These are phyloP conservation scores for Ypsolopha scabrella DNA, from an alignment of 2,888 invertebrate species.

Conservation along the genomic window DNA sequence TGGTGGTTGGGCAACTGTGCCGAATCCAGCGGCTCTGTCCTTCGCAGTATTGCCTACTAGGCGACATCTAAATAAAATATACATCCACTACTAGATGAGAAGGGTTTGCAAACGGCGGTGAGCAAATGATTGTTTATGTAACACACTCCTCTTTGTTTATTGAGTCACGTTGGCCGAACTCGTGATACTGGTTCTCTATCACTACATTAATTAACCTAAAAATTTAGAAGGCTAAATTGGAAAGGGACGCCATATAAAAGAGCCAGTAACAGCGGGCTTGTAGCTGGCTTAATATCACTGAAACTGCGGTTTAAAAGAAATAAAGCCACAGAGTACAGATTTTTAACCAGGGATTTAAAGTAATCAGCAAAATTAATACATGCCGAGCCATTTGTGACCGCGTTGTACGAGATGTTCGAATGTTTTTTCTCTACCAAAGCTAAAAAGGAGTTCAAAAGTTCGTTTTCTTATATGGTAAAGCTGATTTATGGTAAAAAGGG, in stretches of 20 bases:
- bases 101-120: background rate
- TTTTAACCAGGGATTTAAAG: no score
- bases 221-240: no score
- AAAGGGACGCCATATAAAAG: no score
- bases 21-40: slow-evolving; percentile 55
- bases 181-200: background rate
- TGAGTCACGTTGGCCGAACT: background rate
- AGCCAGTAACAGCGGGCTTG: no score
- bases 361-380: no score
- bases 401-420: background rate
- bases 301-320: background rate
- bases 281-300: background rate
- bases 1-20: slow-evolving; percentile 69
- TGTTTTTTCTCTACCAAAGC: background rate
- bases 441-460: background rate
- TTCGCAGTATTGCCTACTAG: slow-evolving; percentile 56
- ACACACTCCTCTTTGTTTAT: background rate
- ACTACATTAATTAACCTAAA: background rate
- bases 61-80: slow-evolving; percentile 62
- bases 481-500: slow-evolving; percentile 55
- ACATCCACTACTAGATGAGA: slow-evolving; percentile 18
- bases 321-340: no score
- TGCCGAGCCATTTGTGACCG: background rate
- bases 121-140: slow-evolving; percentile 1
- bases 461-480: slow-evolving; percentile 17